These are phyloP conservation scores for Troides aeacus DNA, from an alignment of 2,888 invertebrate genomes.

Conservation along the genomic window DNA sequence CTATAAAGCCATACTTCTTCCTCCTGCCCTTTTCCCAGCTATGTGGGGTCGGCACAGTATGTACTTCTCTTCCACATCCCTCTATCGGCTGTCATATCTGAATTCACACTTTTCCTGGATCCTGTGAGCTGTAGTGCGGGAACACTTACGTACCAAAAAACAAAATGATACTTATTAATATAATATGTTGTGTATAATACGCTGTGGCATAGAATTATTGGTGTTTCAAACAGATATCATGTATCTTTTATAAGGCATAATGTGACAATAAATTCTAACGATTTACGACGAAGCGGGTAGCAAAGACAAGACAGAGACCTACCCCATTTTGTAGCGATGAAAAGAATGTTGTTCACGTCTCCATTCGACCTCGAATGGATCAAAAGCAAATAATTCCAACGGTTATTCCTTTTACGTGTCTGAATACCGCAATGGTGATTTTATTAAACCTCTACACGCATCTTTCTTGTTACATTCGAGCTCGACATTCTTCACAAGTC, in stretches of 20 bases:
- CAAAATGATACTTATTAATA: no score
- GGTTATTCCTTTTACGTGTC: conserved; percentile 17
- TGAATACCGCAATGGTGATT: conserved; percentile 22
- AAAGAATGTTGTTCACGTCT: conserved; percentile 18
- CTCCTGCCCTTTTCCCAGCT: no score
- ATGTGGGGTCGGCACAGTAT: no score
- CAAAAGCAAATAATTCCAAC: conserved; percentile 24
- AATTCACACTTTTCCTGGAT: no score
- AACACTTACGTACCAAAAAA: no score
- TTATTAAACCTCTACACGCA: conserved; percentile 11
- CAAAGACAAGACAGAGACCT: background rate
- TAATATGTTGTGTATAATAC: no score
- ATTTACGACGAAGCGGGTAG: background rate
- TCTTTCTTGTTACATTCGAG: conserved; percentile 1
- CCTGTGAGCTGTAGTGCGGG: no score
- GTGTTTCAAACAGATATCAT: background rate
- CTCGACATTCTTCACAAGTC: background rate
- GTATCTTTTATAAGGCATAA: background rate
- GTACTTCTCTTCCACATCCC: no score
- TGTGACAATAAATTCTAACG: background rate
- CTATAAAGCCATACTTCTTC: no score
- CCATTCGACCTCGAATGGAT: background rate
- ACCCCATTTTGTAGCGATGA: background rate
- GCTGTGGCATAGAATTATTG: background rate
- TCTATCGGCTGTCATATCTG: no score